Percentiles rank a stretch among this genome's conserved stretches.
These are phyloP conservation scores for Hypena proboscidalis DNA, from an alignment of 2,888 invertebrate genomes.

Conservation along the genomic window DNA sequence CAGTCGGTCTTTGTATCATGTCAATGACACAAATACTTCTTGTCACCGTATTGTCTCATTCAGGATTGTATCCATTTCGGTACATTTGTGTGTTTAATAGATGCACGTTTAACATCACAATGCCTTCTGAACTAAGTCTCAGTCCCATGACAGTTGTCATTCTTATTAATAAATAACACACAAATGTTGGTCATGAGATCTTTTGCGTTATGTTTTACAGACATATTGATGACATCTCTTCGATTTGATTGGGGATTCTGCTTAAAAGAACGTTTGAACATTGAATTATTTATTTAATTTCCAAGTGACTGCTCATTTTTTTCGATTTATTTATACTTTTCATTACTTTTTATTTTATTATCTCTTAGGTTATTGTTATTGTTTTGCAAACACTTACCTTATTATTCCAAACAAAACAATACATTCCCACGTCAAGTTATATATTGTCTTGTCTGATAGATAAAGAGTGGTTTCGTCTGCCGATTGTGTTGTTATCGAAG, in stretches of 20 bases:
- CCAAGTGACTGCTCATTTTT: no score
- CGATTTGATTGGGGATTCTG: constrained; percentile 22
- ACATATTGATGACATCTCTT: constrained; percentile 20
- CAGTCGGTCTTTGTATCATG: constrained; percentile 3
- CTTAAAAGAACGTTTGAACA: no score
- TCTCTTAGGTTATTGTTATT: constrained; percentile 17
- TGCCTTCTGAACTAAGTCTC: constrained; percentile 34
- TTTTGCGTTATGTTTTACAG: no score
- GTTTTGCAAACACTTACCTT: constrained; percentile 27
- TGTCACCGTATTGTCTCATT: constrained; percentile 2
- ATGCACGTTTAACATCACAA: constrained; percentile 51
- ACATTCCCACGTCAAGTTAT: constrained; percentile 26
- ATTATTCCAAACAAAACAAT: constrained; percentile 36
- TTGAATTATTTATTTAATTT: constrained; percentile 5
- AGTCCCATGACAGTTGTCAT: constrained; percentile 33
- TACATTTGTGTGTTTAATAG: constrained; percentile 29
- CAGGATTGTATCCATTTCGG: constrained; percentile 12
- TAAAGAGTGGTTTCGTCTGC: constrained; percentile 24
- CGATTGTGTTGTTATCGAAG: constrained; percentile 21
- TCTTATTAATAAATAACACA: no score
- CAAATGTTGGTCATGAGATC: no score
- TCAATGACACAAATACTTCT: constrained; percentile 17
- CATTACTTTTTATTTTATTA: background rate
- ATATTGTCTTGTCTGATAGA: constrained; percentile 32
- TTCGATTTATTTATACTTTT: background rate